Conservation (phyloP, 2,797 vertebrate genomes). For the Acanthurus lineatus region DNA sequence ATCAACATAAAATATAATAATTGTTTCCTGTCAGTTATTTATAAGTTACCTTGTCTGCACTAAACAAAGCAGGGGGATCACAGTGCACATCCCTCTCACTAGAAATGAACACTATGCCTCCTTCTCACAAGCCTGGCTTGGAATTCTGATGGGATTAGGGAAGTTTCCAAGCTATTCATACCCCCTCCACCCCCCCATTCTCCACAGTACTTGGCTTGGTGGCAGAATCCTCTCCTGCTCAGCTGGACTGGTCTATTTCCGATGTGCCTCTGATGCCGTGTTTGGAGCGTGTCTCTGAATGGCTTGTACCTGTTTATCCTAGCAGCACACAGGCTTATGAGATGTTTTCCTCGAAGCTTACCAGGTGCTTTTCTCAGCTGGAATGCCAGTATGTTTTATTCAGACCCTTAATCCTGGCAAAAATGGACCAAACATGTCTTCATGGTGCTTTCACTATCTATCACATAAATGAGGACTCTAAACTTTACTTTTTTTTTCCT, state of each 20-base stretch:
- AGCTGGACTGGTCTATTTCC: conserved; percentile 80
- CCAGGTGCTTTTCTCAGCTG: conserved; percentile 79
- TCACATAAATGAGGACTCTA: conserved; percentile 40
- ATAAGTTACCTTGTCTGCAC: conserved; percentile 7
- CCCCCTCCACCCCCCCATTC: conserved; percentile 26
- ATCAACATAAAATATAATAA: conserved; percentile 2
- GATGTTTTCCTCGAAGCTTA: conserved; percentile 84
- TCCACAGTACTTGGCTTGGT: conserved; percentile 71
- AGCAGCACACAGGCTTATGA: conserved; percentile 80
- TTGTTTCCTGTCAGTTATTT: conserved; percentile 5
- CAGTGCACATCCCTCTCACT: conserved; percentile 35
- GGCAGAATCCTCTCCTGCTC: conserved; percentile 73
- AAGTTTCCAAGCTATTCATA: conserved; percentile 83
- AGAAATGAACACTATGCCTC: conserved; percentile 76
- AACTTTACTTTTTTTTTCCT: conserved; percentile 24
- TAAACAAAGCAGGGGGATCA: conserved; percentile 60
- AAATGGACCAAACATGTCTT: conserved; percentile 80
- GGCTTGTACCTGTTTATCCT: conserved; percentile 86
- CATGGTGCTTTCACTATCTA: conserved; percentile 50
- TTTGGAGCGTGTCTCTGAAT: conserved; percentile 81
- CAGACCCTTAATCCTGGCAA: conserved; percentile 78
- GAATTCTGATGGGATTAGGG: conserved; percentile 82
- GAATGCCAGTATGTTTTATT: conserved; percentile 80
- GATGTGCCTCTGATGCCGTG: conserved; percentile 76
- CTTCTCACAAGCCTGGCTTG: conserved; percentile 67